Evolutionary conservation across 2,888 invertebrate species (phyloP), one percentile per base, ranked within the genome.

Genomic region (Acanthosepion pharaonis): DNA sequence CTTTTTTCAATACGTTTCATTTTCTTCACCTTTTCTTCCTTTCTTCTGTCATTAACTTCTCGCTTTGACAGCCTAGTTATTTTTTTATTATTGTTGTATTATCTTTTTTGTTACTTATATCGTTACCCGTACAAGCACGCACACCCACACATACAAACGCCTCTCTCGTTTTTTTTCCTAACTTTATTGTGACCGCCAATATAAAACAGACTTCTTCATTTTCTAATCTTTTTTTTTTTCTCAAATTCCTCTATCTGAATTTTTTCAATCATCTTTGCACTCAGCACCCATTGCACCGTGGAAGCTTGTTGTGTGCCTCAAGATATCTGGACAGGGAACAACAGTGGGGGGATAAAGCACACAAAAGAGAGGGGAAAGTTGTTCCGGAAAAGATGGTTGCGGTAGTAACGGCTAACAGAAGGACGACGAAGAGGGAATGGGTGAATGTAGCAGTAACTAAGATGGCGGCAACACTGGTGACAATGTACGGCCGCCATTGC

Each of bases 401-500:
- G n/a, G n/a, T 11, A 78, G 78, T 78, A 78, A n/a, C 15, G 78
- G 78, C 78, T 33, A 78, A 78, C 5, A 11, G n/a, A 3, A n/a
- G n/a, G n/a, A 0, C n/a, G 78, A 11, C 0, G n/a, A n/a, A 78
- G 78, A 5, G 15, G 78, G n/a, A 78, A 33, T 11, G n/a, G 78
- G 78, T 78, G n/a, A 78, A 78, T 8, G 78, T 78, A 78, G n/a
- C 78, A 78, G 78, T 33, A 33, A n/a, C 4, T 18, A 78, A 78
- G 78, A 78, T 78, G 78, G 78, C 78, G 78, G 78, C 78, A 11
- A 78, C n/a, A 78, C 11, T 9, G 78, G 78, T 59, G n/a, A 78
- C 78, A 78, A 78, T 78, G 78, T 78, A 33, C 78, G 78, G n/a
- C n/a, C 78, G 78, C 78, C 78, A 78, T 78, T 78, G 78, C 78